Conservation (phyloP, 2,888 invertebrate species). For the Phrixothrix hirtus region DNA sequence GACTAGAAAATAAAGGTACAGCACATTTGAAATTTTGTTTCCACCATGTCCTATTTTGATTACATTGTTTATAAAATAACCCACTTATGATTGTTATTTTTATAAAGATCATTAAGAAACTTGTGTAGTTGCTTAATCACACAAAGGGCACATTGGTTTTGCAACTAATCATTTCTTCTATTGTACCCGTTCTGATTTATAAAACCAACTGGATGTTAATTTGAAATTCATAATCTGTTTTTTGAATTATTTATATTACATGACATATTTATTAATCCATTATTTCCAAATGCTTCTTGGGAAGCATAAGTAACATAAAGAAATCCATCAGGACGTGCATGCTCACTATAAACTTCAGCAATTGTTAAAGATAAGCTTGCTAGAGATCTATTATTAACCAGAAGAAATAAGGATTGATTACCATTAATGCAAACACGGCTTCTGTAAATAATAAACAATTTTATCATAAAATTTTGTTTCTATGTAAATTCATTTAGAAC, state of each 20-base stretch:
- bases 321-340: conserved; percentile 82
- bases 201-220: too few relatives aligned
- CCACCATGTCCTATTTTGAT: neutral
- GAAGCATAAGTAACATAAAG: conserved; percentile 88
- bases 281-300: conserved; percentile 88
- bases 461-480: conserved; percentile 1
- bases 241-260: too few relatives aligned
- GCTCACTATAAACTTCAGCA: conserved; percentile 77
- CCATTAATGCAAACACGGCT: conserved; percentile 63
- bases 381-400: conserved; percentile 82
- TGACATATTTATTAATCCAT: too few relatives aligned
- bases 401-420: conserved; percentile 77
- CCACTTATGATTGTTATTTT: too few relatives aligned
- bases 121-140: too few relatives aligned
- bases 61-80: too few relatives aligned
- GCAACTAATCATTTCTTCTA: too few relatives aligned
- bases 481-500: conserved; percentile 32
- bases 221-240: too few relatives aligned
- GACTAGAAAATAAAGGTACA: neutral
- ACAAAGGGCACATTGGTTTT: too few relatives aligned
- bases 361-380: conserved; percentile 79
- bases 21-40: neutral
- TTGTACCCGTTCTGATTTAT: too few relatives aligned
- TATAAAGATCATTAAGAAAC: too few relatives aligned
- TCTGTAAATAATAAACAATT: conserved; percentile 41